Base-by-base conservation (phyloP, 2,888 invertebrate genomes). In the Sycophila texana region DNA sequence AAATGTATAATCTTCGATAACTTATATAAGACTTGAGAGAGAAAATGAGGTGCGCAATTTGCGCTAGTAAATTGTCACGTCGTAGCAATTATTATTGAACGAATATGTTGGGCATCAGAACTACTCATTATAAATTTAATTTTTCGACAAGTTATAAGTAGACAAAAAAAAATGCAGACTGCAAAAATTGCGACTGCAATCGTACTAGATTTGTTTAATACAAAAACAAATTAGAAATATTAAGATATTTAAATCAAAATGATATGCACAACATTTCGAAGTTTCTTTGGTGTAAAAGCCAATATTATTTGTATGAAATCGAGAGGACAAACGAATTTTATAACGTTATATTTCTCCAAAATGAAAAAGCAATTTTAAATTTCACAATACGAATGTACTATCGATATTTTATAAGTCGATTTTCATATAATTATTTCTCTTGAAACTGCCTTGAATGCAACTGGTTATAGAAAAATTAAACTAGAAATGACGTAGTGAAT, bases 381-480 rank as follows among this genome's bases (percentile, higher is more conserved):
- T 61, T 61, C 16, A 10, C 30, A 61, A 26, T 30, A 16, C 26
- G 26, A 53, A 53, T 53, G 30, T 39, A n/a, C n/a, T n/a, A n/a
- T n/a, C n/a, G n/a, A n/a, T n/a, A n/a, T n/a, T n/a, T n/a, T n/a
- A n/a, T n/a, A n/a, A n/a, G 13, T 16, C 61, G 26, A 61, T 61
- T 61, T 61, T 61, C 61, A 14, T 57, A 16, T 5, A 13, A 55
- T 65, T 65, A 18, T 60, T 51, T 60, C 14, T 51, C 20, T 51
- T 60, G 30, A 76, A 72, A 73, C 72, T 75, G 79, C 79, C 75
- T 72, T 75, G 57, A 73, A 63, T 49, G 58, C 30, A 61, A 72
- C 18, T 30, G 20, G 39, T 60, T 22, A 26, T 26, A 61, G 47
- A 55, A 72, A 70, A 73, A 30, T 68, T 18, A 30, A 26, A 55